Percentiles rank a stretch among this genome's conserved stretches.
Evolutionary conservation across 2,888 invertebrate genomes (phyloP).

Genomic region (Platynereis dumerilii): DNA sequence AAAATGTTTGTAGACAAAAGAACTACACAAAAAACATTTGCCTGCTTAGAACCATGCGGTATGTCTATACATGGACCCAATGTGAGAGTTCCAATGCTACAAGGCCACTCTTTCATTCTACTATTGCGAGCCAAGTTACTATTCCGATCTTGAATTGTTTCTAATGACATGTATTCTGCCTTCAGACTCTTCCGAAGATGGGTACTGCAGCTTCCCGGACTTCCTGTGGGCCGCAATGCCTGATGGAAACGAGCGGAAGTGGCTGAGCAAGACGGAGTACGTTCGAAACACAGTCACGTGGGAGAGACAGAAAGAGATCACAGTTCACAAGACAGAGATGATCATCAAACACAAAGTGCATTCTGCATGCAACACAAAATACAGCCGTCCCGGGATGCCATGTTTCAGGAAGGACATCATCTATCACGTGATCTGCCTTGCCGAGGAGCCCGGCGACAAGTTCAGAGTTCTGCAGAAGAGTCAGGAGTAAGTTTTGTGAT

Average conservation of each 20-base stretch:
- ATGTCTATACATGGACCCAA: no score
- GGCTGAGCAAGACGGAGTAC: slow-evolving; percentile 35
- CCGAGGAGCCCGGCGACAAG: slow-evolving; percentile 24
- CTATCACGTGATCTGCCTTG: slow-evolving; percentile 20
- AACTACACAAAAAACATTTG: no score
- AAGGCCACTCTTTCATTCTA: no score
- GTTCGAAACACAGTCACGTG: slow-evolving; percentile 31
- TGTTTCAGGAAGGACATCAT: slow-evolving; percentile 22
- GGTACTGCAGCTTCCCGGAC: slow-evolving; percentile 34
- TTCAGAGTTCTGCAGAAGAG: slow-evolving; percentile 18
- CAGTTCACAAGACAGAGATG: slow-evolving; percentile 25
- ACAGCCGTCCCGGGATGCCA: slow-evolving; percentile 12
- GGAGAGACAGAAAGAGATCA: slow-evolving; percentile 33
- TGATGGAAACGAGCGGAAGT: slow-evolving; percentile 30
- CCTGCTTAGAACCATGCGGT: no score
- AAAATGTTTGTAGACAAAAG: no score
- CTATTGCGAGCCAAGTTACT: no score
- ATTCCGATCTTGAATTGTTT: no score
- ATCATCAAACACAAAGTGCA: slow-evolving; percentile 23
- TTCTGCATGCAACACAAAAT: slow-evolving; percentile 17
- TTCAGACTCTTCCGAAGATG: slow-evolving; percentile 21
- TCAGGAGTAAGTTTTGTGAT: slow-evolving; percentile 14
- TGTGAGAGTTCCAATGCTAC: no score
- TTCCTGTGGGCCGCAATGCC: slow-evolving; percentile 30
- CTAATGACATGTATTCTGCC: no score